phyloP scores from a whole-genome alignment of 2,113 vertebrate species.

The Amazona vittata region DNA sequence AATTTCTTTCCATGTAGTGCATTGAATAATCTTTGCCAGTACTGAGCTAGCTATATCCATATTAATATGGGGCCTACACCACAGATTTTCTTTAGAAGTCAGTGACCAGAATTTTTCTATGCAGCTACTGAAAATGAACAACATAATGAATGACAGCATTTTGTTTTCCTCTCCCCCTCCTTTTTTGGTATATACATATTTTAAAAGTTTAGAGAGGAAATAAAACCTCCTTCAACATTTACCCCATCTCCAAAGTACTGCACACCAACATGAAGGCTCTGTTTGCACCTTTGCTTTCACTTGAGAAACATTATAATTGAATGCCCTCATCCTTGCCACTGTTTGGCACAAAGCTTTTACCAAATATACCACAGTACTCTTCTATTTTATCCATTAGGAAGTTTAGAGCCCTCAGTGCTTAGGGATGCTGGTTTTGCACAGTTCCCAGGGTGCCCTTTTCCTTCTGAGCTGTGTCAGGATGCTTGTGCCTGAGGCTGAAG shows the following conservation, averaged over 20 bases:
- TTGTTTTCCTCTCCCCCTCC: neutral
- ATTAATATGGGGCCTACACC: neutral
- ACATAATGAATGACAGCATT: neutral
- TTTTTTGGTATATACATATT: neutral
- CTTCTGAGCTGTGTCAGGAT: neutral
- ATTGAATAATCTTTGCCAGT: neutral
- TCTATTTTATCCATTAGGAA: neutral
- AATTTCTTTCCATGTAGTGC: neutral
- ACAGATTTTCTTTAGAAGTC: neutral
- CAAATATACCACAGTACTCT: neutral
- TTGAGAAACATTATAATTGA: neutral
- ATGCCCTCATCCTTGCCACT: neutral
- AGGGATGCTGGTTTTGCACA: neutral
- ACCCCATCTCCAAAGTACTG: neutral
- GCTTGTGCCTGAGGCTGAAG: neutral
- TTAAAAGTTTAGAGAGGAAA: neutral
- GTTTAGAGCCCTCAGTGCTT: neutral
- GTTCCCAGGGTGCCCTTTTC: neutral
- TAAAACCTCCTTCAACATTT: neutral
- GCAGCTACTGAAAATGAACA: neutral
- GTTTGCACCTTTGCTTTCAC: neutral
- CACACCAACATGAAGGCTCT: neutral
- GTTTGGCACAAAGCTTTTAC: neutral
- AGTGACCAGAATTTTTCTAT: neutral
- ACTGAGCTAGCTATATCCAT: neutral